A percentile compares a stretch with the other conserved stretches of the same genome.
phyloP scores from a whole-genome alignment of 2,797 vertebrate species.

The Choloepus didactylus region DNA sequence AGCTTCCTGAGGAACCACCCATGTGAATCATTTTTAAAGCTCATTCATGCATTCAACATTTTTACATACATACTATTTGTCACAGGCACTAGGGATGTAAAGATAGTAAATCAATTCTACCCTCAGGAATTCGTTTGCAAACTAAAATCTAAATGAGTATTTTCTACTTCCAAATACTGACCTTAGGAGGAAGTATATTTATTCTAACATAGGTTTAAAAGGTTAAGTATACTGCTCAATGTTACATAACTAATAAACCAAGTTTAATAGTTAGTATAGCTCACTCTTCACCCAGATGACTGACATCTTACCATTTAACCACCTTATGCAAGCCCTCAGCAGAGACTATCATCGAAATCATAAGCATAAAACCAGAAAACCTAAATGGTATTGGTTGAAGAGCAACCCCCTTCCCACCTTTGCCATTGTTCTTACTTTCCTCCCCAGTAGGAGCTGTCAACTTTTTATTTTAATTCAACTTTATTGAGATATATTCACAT shows the following conservation, averaged over 20 bases:
- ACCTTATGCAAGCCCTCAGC: not conserved
- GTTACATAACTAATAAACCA: not conserved
- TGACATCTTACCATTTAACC: not conserved
- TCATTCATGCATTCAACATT: not conserved
- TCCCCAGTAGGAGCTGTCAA: not conserved
- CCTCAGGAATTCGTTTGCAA: not conserved
- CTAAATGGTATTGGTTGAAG: not conserved
- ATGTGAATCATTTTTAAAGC: not conserved
- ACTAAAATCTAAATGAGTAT: not conserved
- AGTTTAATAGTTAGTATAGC: not conserved
- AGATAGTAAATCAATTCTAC: not conserved
- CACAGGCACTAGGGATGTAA: not conserved
- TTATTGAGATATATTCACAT: too few species aligned
- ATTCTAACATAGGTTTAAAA: not conserved
- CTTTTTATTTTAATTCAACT: too few species aligned
- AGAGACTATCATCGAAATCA: not conserved
- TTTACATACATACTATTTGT: not conserved
- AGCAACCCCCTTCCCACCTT: not conserved
- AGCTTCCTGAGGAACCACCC: too few species aligned
- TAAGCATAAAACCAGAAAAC: not conserved
- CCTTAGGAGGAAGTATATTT: not conserved
- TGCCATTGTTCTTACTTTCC: not conserved
- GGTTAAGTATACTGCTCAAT: not conserved
- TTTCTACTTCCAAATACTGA: not conserved
- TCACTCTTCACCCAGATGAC: not conserved